These are phyloP conservation scores for Yponomeuta sedellus DNA, from an alignment of 2,888 invertebrate species.

Conservation along the genomic window DNA sequence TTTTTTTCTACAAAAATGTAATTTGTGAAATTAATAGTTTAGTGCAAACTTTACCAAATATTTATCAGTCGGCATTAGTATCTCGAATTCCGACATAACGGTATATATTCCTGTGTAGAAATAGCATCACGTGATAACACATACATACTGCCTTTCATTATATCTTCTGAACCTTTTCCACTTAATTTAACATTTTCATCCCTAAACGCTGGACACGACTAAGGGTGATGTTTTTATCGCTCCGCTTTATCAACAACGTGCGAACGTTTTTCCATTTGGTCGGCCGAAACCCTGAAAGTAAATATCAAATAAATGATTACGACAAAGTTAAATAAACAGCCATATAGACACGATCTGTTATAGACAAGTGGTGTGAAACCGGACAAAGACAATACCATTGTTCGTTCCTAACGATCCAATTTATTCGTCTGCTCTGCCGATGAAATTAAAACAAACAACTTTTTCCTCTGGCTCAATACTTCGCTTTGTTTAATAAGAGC, in stretches of 20 bases:
- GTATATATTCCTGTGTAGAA: too few species aligned
- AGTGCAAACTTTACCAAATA: not conserved
- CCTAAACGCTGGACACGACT: not conserved
- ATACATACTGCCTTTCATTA: too few species aligned
- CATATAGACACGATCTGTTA: not conserved
- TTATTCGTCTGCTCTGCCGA: not conserved
- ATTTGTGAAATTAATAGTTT: too few species aligned
- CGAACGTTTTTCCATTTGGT: not conserved
- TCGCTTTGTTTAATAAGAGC: not conserved
- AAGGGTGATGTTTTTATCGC: not conserved
- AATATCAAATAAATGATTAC: not conserved
- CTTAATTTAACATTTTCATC: slow-evolving; percentile 1
- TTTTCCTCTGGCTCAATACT: not conserved
- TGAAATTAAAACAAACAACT: slow-evolving; percentile 1
- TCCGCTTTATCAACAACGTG: not conserved
- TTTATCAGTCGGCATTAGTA: not conserved
- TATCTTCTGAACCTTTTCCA: not conserved
- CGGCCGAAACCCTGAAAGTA: not conserved
- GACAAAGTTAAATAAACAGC: not conserved
- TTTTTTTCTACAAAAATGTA: too few species aligned
- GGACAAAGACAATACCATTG: not conserved
- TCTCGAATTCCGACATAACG: not conserved
- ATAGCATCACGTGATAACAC: not conserved
- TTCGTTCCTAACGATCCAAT: not conserved
- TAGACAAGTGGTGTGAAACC: not conserved